Evolutionary conservation across 1,140 invertebrate genomes (phyloP), one percentile per base, ranked within the genome.

Genomic region (Heliconius nattereri): DNA sequence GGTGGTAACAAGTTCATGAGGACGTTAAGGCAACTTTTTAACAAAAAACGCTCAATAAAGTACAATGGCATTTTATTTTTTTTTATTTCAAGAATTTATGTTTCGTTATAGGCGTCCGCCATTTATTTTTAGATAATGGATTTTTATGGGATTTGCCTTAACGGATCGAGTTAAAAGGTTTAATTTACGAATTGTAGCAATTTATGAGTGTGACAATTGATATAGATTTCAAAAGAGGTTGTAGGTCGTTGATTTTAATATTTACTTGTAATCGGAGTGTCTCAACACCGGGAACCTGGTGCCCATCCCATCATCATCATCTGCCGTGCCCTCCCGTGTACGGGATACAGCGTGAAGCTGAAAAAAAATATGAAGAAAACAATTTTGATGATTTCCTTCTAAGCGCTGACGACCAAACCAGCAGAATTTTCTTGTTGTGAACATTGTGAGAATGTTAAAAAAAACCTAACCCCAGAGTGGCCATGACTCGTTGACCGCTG

Each of bases 51-150:
- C 60, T 66, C 26, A 66, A 66, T 66, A 13, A 66, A 66, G 13
- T 66, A 26, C 60, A 66, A 66, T 16, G n/a, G 23, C 23, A 0
- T 66, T 60, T 3, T 60, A 26, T 60, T 66, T 26, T 66, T 57
- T 66, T 66, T 7, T 29, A 66, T 66, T 66, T 66, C 26, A 26
- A 66, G 60, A 66, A 66, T 66, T 66, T 66, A 66, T 66, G 60
- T 66, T 66, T 66, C 60, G 60, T 66, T 29, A 29, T 66, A 66
- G 60, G 26, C 60, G 23, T 29, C 29, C 23, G 60, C 60, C 60
- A 66, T 66, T 66, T 66, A 66, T 66, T 66, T 66, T 66, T 66
- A 23, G 26, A 66, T 66, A 66, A 66, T 66, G 60, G 26, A 29
- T 13, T 66, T 66, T 66, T 66, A 66, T 66, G 60, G 60, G 60